Percentiles rank a stretch among this genome's conserved stretches.
Evolutionary conservation across 1,140 invertebrate species (phyloP).

Genomic region (Pseudomyrmex sp.): DNA sequence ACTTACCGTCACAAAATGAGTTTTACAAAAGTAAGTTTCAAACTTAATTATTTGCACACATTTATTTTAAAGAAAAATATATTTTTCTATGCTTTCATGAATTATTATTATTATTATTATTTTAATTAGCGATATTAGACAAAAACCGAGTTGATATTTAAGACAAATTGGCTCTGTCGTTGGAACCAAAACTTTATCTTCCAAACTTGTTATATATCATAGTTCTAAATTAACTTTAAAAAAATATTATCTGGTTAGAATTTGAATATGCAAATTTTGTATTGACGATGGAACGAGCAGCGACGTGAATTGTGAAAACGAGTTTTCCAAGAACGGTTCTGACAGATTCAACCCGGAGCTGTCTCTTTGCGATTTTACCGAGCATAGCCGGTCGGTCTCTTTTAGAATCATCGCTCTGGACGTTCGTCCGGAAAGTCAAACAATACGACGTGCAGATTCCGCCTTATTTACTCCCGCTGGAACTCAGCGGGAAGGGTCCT

Average conservation of each 20-base stretch:
- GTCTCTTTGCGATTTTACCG: conserved; percentile 74
- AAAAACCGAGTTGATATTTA: too few relatives aligned
- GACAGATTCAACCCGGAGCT: conserved; percentile 64
- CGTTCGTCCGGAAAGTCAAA: conserved; percentile 79
- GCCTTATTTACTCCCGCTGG: conserved; percentile 78
- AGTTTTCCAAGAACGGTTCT: conserved; percentile 71
- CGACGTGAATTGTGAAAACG: neutral
- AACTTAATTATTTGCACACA: neutral
- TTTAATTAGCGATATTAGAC: too few relatives aligned
- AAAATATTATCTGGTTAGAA: neutral
- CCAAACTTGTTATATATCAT: neutral
- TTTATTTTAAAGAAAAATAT: neutral
- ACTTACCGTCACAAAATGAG: neutral
- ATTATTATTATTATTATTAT: neutral
- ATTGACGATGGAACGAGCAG: neutral
- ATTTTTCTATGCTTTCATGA: neutral
- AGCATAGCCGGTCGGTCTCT: conserved; percentile 74
- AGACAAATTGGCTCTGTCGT: too few relatives aligned
- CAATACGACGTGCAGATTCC: conserved; percentile 81
- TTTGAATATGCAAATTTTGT: neutral
- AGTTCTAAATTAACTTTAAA: neutral
- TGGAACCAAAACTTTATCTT: neutral
- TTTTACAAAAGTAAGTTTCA: neutral
- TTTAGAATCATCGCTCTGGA: conserved; percentile 78
- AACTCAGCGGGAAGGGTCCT: conserved; percentile 65